Conservation (phyloP, 2,797 vertebrate genomes). For the Siniperca undulata region DNA sequence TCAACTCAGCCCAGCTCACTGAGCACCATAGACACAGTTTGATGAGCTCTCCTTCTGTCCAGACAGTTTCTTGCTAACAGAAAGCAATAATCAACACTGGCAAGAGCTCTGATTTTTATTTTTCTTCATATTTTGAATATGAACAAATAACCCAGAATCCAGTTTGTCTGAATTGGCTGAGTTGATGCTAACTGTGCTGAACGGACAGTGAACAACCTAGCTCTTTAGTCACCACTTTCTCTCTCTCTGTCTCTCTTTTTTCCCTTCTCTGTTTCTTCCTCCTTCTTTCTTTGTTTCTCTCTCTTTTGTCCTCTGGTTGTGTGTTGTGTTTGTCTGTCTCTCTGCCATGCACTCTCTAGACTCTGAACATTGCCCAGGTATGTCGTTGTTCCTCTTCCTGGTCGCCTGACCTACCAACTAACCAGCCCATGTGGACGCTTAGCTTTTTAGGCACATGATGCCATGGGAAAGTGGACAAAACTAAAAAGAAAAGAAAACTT, state of each 20-base stretch:
- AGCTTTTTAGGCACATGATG: slow-evolving; percentile 85
- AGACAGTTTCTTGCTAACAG: slow-evolving; percentile 11
- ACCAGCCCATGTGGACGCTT: slow-evolving; percentile 93
- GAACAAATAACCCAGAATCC: slow-evolving; percentile 32
- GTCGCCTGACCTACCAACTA: slow-evolving; percentile 93
- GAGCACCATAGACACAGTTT: neutral
- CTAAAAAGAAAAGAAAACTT: slow-evolving; percentile 25
- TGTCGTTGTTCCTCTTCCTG: slow-evolving; percentile 99
- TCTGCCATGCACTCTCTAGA: slow-evolving; percentile 99
- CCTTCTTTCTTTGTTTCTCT: slow-evolving; percentile 76
- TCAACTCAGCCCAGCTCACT: slow-evolving; percentile 66
- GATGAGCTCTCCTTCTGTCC: slow-evolving; percentile 4
- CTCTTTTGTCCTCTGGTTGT: slow-evolving; percentile 89
- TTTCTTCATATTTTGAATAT: slow-evolving; percentile 6
- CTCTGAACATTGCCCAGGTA: slow-evolving; percentile 99
- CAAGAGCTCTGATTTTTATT: neutral
- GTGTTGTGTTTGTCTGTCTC: slow-evolving; percentile 92
- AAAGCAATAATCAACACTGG: slow-evolving; percentile 1
- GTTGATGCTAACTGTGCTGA: slow-evolving; percentile 84
- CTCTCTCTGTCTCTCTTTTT: slow-evolving; percentile 86
- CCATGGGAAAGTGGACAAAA: slow-evolving; percentile 27
- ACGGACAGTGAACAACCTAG: slow-evolving; percentile 88
- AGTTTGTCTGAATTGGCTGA: slow-evolving; percentile 72
- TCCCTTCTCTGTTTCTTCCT: slow-evolving; percentile 87
- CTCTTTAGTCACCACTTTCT: slow-evolving; percentile 98